Evolutionary conservation across 2,888 invertebrate species (phyloP), one percentile per base, ranked within the genome.

Genomic region (Lycaena phlaeas): DNA sequence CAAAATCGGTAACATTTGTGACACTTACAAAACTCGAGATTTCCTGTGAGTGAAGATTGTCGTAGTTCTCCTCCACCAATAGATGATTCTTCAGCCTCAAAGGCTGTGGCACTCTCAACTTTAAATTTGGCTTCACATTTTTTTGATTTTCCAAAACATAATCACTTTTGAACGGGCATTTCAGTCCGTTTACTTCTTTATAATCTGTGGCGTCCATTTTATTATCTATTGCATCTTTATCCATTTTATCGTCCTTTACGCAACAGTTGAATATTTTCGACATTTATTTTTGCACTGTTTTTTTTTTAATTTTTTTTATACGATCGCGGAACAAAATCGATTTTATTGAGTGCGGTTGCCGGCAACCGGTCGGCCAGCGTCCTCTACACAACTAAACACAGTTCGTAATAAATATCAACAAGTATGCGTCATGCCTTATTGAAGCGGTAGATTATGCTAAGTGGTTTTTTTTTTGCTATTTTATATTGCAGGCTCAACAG

Each of bases 21-120:
- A 22, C 5, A 79, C 82, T 79, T 53, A 82, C 82, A 46, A 57
- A 57, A 36, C 53, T 52, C n/a, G 67, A 54, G 11, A 67, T 53
- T 41, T 73, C 75, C 18, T 63, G 63, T 9, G 73, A 72, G 50
- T 82, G 70, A 17, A 82, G 57, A 3, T 60, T 60, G 40, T 84
- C 84, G 12, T 66, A 61, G 36, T 64, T 69, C 48, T 78, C 75
- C 11, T 65, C 68, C 5, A 54, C 50, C 28, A 55, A 53, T 11
- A 67, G 43, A 48, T 69, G 66, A 44, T 82, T 78, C 51, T 65
- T 70, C 56, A 84, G 52, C 46, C 61, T 65, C 40, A 81, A 57
- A 3, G 81, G 76, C 27, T 70, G 74, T n/a, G 72, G 67, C 47
- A 82, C 71, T 60, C 76, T 77, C 4, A 84, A 56, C 12, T 68